Base-by-base conservation (phyloP, 2,113 vertebrate genomes). In the Amphiprion percula region DNA sequence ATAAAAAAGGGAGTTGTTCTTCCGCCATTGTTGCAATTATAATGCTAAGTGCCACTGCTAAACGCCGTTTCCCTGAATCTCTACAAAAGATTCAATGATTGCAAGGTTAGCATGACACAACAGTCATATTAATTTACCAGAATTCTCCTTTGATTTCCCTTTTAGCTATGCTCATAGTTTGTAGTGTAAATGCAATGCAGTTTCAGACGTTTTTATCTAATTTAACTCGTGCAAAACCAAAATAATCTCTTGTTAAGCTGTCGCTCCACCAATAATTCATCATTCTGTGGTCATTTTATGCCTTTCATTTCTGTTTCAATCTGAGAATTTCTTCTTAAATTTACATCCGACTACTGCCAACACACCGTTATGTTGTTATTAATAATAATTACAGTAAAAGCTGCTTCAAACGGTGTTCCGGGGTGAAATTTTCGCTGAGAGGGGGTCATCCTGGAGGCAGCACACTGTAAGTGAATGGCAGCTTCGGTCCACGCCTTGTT, bases 401-500 rank as follows among this genome's bases (percentile, higher is more conserved):
- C 8, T 74, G 4, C 37, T 23, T 37, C 28, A 58, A 68, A 68
- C 53, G 59, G 28, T 26, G 64, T 68, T 67, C 17, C 3, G 54
- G 26, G 24, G 39, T 69, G 53, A 52, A 33, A 46, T 0, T 61
- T 60, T 39, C 50, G 56, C 12, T 15, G 55, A 46, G 59, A 0
- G 24, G 53, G 19, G 64, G 63, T 75, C 54, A 23, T 63, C 72
- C 68, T 50, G 24, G 7, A 76, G 66, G 58, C 74, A 52, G 69
- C 70, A 17, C 19, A 19, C 28, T 70, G 41, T 28, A 9, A 65
- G 41, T 71, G 65, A 88, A 15, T 75, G 83, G 41, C 58, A 73
- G 52, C 63, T 55, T 41, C n/a, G 52, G 23, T 50, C 81, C 26
- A 82, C 60, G 33, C 78, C 78, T 81, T 62, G 14, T 44, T 82